phyloP scores from a whole-genome alignment of 2,797 vertebrate species.

The Poeciliopsis infans region DNA sequence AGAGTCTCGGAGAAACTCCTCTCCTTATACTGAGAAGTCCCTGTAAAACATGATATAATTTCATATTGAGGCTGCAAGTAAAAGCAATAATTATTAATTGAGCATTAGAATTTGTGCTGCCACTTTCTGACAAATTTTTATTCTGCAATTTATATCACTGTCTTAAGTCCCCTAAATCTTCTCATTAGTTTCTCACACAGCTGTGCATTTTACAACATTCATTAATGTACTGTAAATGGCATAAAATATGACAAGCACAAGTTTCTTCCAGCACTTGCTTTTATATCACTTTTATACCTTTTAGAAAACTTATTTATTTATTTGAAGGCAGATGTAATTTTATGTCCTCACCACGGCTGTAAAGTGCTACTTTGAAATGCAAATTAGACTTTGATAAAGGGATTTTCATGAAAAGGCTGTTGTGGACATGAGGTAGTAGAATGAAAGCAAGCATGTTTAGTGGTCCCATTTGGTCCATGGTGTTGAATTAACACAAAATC shows the following conservation, averaged over 20 bases:
- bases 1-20: conserved; percentile 29
- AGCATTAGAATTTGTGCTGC: conserved; percentile 54
- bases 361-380: conserved; percentile 83
- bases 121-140: conserved; percentile 59
- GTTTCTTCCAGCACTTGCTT: conserved; percentile 73
- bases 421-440: conserved; percentile 50
- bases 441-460: conserved; percentile 59
- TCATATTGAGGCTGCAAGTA: conserved; percentile 33
- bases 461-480: conserved; percentile 37
- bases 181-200: conserved; percentile 69
- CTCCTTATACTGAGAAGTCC: conserved; percentile 40
- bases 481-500: conserved; percentile 45
- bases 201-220: conserved; percentile 80
- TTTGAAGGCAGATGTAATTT: conserved; percentile 84
- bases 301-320: conserved; percentile 80
- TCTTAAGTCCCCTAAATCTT: conserved; percentile 75
- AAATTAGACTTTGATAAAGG: conserved; percentile 80
- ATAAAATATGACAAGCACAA: conserved; percentile 80
- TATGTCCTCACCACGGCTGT: conserved; percentile 76
- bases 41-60: conserved; percentile 36
- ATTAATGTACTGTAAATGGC: conserved; percentile 81
- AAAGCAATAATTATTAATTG: conserved; percentile 58
- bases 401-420: conserved; percentile 65
- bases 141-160: conserved; percentile 72
- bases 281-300: conserved; percentile 76